Conservation (phyloP, 53 echinoderm and acorn worm species). For the Hippasteria phrygiana region DNA sequence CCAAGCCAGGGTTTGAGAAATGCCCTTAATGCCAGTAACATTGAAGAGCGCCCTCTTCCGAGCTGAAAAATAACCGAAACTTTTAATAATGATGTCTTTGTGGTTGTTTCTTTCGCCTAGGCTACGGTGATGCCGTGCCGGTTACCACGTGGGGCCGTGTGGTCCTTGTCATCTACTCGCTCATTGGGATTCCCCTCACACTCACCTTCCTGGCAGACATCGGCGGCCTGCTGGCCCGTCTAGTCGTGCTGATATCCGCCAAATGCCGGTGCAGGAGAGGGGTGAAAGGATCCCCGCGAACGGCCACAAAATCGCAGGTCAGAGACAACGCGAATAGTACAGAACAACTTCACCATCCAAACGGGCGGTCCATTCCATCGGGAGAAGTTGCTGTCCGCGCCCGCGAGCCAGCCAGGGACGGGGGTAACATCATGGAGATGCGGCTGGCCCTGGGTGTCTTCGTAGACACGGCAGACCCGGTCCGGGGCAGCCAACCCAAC, state of each 20-base stretch:
- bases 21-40: too few relatives aligned
- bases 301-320: not conserved
- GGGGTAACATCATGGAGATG: not conserved
- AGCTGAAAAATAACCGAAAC: not conserved
- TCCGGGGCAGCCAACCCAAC: conserved; percentile 31
- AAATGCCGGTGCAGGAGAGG: conserved; percentile 5
- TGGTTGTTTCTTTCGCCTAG: conserved; percentile 27
- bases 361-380: not conserved
- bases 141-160: conserved; percentile 61
- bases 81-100: not conserved
- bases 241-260: not conserved
- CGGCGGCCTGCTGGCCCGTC: conserved; percentile 76
- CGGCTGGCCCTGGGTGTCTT: conserved; percentile 39
- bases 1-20: too few relatives aligned
- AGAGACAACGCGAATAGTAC: not conserved
- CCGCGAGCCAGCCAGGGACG: not conserved
- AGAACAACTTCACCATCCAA: not conserved
- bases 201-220: conserved; percentile 89
- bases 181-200: conserved; percentile 80
- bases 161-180: conserved; percentile 74
- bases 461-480: conserved; percentile 12
- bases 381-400: not conserved
- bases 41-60: not conserved
- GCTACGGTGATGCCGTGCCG: conserved; percentile 88
- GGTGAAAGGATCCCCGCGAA: not conserved